phyloP scores from a whole-genome alignment of 1,140 invertebrate genomes.

The Campoletis sonorensis region DNA sequence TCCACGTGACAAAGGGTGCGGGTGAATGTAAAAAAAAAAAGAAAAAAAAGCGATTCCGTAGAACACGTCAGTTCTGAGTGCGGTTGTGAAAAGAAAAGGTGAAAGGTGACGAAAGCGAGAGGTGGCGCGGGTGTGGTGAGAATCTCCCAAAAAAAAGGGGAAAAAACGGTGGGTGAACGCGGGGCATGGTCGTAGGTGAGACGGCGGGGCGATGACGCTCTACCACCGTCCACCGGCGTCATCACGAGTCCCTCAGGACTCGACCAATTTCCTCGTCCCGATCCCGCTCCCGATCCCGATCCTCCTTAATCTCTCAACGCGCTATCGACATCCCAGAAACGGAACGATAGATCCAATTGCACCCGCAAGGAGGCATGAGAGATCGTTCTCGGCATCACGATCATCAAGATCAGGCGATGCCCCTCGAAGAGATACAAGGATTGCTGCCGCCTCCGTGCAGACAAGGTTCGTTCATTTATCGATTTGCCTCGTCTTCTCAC shows the following conservation, averaged over 20 bases:
- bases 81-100: slow-evolving; percentile 10
- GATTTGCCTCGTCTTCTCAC: background rate
- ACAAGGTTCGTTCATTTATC: slow-evolving; percentile 58
- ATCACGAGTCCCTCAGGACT: slow-evolving; percentile 69
- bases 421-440: slow-evolving; percentile 70
- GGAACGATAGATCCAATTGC: slow-evolving; percentile 45
- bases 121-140: background rate
- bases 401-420: slow-evolving; percentile 68
- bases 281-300: slow-evolving; percentile 52
- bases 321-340: slow-evolving; percentile 36
- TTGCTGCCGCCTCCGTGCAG: slow-evolving; percentile 67
- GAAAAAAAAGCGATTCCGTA: background rate
- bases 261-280: slow-evolving; percentile 56
- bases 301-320: slow-evolving; percentile 28
- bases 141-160: background rate
- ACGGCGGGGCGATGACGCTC: slow-evolving; percentile 73
- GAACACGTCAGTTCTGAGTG: background rate
- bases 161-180: slow-evolving; percentile 50
- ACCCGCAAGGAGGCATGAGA: slow-evolving; percentile 64
- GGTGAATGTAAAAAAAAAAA: background rate
- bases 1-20: background rate
- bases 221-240: slow-evolving; percentile 65
- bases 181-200: slow-evolving; percentile 68
- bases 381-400: slow-evolving; percentile 67
- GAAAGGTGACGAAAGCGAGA: background rate